Evolutionary conservation across 35 echinoderm and acorn worm species (phyloP).

Genomic region (Heliocidaris tuberculata): DNA sequence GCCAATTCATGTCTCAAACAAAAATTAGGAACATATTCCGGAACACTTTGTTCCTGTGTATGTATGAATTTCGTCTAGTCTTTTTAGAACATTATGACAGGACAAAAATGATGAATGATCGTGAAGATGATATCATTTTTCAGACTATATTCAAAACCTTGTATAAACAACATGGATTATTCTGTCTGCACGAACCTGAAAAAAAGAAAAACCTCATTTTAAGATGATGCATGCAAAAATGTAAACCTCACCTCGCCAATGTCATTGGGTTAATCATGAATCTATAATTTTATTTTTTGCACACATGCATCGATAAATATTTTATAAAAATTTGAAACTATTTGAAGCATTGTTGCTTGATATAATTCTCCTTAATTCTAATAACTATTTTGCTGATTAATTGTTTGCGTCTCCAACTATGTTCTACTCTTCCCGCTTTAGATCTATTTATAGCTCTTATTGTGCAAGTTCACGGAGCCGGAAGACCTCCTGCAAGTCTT

Average conservation of each 20-base stretch:
- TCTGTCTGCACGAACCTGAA: not conserved
- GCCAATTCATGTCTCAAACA: not conserved
- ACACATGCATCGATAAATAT: too few relatives aligned
- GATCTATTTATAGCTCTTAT: not conserved
- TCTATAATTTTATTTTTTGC: too few relatives aligned
- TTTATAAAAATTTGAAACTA: too few relatives aligned
- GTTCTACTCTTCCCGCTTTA: not conserved
- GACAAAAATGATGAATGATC: not conserved
- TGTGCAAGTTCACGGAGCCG: not conserved
- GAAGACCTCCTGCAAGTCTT: not conserved
- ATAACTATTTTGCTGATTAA: not conserved
- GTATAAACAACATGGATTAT: not conserved
- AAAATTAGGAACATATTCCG: constrained; percentile 3
- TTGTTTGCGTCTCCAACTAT: not conserved
- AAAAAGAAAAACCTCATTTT: not conserved
- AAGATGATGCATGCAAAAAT: too few relatives aligned
- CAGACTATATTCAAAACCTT: not conserved
- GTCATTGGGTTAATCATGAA: too few relatives aligned
- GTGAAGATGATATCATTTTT: not conserved
- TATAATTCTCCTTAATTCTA: too few relatives aligned
- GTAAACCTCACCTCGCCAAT: too few relatives aligned
- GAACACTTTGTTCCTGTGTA: not conserved
- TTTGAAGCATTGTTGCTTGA: too few relatives aligned
- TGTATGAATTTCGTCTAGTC: not conserved
- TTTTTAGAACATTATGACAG: not conserved